Evolutionary conservation across 2,797 vertebrate genomes (phyloP), one percentile per base, ranked within the genome.

Genomic region (Pogoniulus pusillus): DNA sequence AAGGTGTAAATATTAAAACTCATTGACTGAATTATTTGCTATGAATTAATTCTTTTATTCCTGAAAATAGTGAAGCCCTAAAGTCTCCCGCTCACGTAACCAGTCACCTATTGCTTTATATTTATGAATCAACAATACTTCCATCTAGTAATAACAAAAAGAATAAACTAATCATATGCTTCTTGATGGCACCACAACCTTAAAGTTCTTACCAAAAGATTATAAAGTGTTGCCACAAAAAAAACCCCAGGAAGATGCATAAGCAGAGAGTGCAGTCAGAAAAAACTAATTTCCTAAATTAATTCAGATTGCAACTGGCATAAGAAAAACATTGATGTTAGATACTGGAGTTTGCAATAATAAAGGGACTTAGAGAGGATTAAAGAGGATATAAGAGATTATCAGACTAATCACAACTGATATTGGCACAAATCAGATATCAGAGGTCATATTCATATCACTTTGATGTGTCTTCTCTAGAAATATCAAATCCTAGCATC

Each of bases 271-370:
- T 9, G 8, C 29, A 71, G 32, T 47, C 35, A 66, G 84, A 76
- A 92, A 92, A 89, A 91, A 51, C 5, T 66, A 16, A 80, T 78
- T 89, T 86, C 45, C n/a, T 68, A 87, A 93, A 87, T 63, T 64
- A 86, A 84, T 39, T 4, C 53, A 80, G 30, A 80, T 29, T 82
- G 58, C 22, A 88, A 74, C 32, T 35, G 16, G 29, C 9, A 62
- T 60, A 74, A 85, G 51, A 91, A 82, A 87, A 88, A n/a, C 14
- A 54, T 0, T 70, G 4, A 82, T 60, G 34, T 64, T 75, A 76
- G 68, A 82, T 15, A 41, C 26, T 66, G 22, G 23, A 86, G 23
- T 84, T 37, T 68, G 27, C 65, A 91, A 74, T 90, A 90, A 84
- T 55, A 65, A 83, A 87, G 57, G 12, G 43, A 75, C 7, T 86